Conservation (phyloP, 2,888 invertebrate genomes). For the Caenorhabditis angaria region DNA sequence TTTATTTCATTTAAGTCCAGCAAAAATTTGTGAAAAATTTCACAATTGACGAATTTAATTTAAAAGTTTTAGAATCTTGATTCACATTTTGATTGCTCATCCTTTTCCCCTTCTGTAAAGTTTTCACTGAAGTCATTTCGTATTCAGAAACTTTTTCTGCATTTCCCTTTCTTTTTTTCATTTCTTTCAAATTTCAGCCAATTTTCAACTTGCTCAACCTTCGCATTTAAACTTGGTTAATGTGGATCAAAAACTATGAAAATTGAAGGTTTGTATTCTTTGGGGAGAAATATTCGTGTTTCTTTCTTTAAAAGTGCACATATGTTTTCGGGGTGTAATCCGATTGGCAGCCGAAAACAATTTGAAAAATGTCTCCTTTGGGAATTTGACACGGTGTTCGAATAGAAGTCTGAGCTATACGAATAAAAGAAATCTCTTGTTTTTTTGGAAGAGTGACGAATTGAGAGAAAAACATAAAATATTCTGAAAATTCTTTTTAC, state of each 20-base stretch:
- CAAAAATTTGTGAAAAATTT: no score
- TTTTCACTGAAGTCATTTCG: no score
- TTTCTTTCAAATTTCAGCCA: constrained; percentile 6
- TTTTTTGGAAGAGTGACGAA: background rate
- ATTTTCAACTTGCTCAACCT: background rate
- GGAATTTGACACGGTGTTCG: constrained; percentile 1
- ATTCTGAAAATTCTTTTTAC: background rate
- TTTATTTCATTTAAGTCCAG: no score
- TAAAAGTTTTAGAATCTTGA: no score
- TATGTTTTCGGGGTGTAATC: background rate
- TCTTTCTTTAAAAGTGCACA: background rate
- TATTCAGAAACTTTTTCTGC: no score
- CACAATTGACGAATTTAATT: no score
- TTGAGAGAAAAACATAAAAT: background rate
- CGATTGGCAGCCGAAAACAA: background rate
- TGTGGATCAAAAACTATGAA: background rate
- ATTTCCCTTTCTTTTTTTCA: background rate
- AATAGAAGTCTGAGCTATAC: background rate
- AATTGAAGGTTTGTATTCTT: constrained; percentile 4
- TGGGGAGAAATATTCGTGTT: background rate
- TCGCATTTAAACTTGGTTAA: background rate
- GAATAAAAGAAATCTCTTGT: background rate
- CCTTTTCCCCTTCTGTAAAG: no score
- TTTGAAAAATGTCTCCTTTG: constrained; percentile 3
- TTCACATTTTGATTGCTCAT: no score